phyloP scores from a whole-genome alignment of 2,113 vertebrate species.

The Stegastes partitus region DNA sequence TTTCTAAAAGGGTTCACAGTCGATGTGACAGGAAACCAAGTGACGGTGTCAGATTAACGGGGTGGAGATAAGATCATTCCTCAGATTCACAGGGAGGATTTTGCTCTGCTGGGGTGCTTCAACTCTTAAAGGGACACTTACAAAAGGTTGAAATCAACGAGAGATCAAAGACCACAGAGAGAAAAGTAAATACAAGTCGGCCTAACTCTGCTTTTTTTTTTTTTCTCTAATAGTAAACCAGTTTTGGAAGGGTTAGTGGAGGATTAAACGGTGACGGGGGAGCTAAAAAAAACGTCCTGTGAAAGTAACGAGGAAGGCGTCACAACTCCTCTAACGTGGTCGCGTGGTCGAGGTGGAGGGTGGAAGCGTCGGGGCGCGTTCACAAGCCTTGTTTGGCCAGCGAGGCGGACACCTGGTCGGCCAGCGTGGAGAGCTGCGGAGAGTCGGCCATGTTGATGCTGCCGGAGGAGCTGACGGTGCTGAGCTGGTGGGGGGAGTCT shows the following conservation, averaged over 20 bases:
- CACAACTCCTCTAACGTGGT: slow-evolving; percentile 80
- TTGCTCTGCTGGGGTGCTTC: slow-evolving; percentile 40
- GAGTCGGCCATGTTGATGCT: slow-evolving; percentile 97
- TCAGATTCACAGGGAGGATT: slow-evolving; percentile 33
- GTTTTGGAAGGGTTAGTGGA: slow-evolving; percentile 64
- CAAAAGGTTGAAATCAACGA: slow-evolving; percentile 68
- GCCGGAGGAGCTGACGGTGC: slow-evolving; percentile 96
- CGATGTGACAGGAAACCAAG: slow-evolving; percentile 52
- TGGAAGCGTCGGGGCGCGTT: slow-evolving; percentile 71
- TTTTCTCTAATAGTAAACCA: slow-evolving; percentile 57
- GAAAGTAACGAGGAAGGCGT: slow-evolving; percentile 81
- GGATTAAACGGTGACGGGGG: slow-evolving; percentile 63
- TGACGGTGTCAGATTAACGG: slow-evolving; percentile 14
- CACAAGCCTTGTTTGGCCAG: slow-evolving; percentile 99
- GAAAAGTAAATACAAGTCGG: slow-evolving; percentile 53
- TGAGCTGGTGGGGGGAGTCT: slow-evolving; percentile 93
- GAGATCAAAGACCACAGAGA: slow-evolving; percentile 61
- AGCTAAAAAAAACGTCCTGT: slow-evolving; percentile 83
- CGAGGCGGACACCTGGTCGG: slow-evolving; percentile 97
- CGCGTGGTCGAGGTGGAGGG: slow-evolving; percentile 62
- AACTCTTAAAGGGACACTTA: slow-evolving; percentile 70
- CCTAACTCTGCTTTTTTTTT: slow-evolving; percentile 32
- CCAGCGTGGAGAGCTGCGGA: slow-evolving; percentile 95
- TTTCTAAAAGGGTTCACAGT: slow-evolving; percentile 47
- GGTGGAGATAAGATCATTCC: slow-evolving; percentile 1